Evolutionary conservation across 1,140 invertebrate species (phyloP).

Genomic region (Heterodera carotae): DNA sequence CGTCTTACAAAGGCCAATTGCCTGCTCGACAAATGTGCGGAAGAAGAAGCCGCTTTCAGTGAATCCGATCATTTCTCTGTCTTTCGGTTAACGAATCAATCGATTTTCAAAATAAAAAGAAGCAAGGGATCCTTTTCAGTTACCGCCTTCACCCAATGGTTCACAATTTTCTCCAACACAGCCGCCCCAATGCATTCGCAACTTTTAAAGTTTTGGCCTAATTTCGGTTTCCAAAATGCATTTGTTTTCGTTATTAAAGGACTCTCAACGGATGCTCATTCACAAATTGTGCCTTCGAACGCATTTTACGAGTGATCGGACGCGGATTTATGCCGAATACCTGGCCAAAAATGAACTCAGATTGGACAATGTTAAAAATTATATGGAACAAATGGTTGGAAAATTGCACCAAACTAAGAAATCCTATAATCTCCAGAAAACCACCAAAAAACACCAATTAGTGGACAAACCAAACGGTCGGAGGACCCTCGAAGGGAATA

Average conservation of each 20-base stretch:
- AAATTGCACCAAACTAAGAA: not conserved
- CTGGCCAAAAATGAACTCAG: conserved; percentile 14
- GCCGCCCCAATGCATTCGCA: not conserved
- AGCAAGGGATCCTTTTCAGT: not conserved
- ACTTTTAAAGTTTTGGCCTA: conserved; percentile 11
- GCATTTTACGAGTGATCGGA: not conserved
- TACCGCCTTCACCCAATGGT: conserved; percentile 27
- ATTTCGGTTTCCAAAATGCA: too few species aligned
- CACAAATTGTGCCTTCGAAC: not conserved
- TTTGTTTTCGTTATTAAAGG: not conserved
- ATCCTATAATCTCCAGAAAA: not conserved
- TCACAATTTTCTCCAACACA: conserved; percentile 25
- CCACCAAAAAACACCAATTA: too few species aligned
- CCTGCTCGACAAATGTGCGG: conserved; percentile 12
- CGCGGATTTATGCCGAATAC: conserved; percentile 13
- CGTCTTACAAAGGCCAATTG: not conserved
- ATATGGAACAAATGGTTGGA: not conserved
- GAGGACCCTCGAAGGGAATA: not conserved
- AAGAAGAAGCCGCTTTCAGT: not conserved
- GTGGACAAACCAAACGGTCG: not conserved
- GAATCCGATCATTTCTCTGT: not conserved
- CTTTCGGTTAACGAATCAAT: not conserved
- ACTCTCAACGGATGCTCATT: not conserved
- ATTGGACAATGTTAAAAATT: not conserved
- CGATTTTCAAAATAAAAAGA: not conserved